phyloP scores from a whole-genome alignment of 1,140 invertebrate genomes.

The Habropoda laboriosa region DNA sequence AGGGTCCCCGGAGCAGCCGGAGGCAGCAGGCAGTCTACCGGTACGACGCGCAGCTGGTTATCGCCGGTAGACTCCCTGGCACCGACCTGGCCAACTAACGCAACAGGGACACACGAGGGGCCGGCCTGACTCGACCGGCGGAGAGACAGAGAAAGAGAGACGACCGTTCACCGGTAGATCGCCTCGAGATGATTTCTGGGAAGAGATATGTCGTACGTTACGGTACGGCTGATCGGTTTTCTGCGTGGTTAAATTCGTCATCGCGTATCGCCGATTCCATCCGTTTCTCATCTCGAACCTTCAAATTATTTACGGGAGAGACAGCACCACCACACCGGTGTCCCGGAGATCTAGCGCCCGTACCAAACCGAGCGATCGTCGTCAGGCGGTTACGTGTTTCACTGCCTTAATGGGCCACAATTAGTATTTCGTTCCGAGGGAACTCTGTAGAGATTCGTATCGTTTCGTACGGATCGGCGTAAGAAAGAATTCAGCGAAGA shows the following conservation, averaged over 20 bases:
- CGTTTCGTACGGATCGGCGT: neutral
- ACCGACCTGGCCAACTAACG: slow-evolving; percentile 71
- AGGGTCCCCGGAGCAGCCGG: slow-evolving; percentile 58
- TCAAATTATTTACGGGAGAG: neutral
- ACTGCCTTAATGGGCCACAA: neutral
- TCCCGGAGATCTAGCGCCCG: neutral
- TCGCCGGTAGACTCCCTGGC: slow-evolving; percentile 72
- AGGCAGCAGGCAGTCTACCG: slow-evolving; percentile 71
- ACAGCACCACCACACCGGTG: too few species aligned
- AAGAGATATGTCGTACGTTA: slow-evolving; percentile 47
- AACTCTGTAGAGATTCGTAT: neutral
- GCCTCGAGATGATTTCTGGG: slow-evolving; percentile 41
- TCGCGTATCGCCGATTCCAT: neutral
- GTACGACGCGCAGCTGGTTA: slow-evolving; percentile 68
- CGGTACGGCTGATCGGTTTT: slow-evolving; percentile 47
- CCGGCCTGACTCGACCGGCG: slow-evolving; percentile 1
- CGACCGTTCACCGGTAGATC: slow-evolving; percentile 52
- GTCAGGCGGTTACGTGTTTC: neutral
- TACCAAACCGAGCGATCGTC: neutral
- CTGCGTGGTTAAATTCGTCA: slow-evolving; percentile 21
- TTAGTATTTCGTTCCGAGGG: neutral
- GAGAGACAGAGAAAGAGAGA: slow-evolving; percentile 40
- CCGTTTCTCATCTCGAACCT: neutral
- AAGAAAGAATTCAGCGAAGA: neutral
- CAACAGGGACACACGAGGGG: slow-evolving; percentile 51